A percentile compares a stretch with the other conserved stretches of the same genome.
These are phyloP conservation scores for Dinothrombium tinctorium DNA, from an alignment of 1,140 invertebrate species.

Conservation along the genomic window DNA sequence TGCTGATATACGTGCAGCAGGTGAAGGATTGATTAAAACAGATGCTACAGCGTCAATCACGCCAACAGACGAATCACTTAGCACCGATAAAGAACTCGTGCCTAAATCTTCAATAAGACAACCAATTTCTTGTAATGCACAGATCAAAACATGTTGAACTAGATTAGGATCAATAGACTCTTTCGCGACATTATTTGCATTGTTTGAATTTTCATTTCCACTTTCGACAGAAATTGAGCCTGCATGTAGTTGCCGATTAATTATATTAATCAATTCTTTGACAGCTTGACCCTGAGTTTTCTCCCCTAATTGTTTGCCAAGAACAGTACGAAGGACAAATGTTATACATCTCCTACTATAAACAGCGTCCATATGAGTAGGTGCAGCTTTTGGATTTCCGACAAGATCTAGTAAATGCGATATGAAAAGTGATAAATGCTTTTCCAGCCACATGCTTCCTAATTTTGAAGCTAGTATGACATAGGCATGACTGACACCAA, in stretches of 20 bases:
- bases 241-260: slow-evolving; percentile 74
- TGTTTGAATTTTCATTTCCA: slow-evolving; percentile 1
- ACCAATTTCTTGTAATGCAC: slow-evolving; percentile 59
- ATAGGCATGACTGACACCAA: slow-evolving; percentile 82
- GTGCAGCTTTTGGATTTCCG: slow-evolving; percentile 63
- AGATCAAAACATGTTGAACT: slow-evolving; percentile 77
- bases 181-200: background rate
- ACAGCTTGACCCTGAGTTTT: slow-evolving; percentile 78
- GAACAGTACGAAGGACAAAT: slow-evolving; percentile 69
- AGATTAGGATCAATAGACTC: slow-evolving; percentile 22
- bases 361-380: slow-evolving; percentile 86
- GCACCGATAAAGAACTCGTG: slow-evolving; percentile 64
- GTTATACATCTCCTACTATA: slow-evolving; percentile 91
- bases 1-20: slow-evolving; percentile 65
- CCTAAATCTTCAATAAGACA: slow-evolving; percentile 52
- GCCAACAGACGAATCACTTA: slow-evolving; percentile 51
- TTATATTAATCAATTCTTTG: slow-evolving; percentile 73
- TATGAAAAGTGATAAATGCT: slow-evolving; percentile 59
- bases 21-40: slow-evolving; percentile 73
- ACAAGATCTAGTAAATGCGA: slow-evolving; percentile 75
- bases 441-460: slow-evolving; percentile 78
- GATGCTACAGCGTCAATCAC: slow-evolving; percentile 40
- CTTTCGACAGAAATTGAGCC: slow-evolving; percentile 21
- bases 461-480: slow-evolving; percentile 75
- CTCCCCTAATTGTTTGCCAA: slow-evolving; percentile 82